Base-by-base conservation (phyloP, 2,797 vertebrate genomes). In the Danio kyathit region DNA sequence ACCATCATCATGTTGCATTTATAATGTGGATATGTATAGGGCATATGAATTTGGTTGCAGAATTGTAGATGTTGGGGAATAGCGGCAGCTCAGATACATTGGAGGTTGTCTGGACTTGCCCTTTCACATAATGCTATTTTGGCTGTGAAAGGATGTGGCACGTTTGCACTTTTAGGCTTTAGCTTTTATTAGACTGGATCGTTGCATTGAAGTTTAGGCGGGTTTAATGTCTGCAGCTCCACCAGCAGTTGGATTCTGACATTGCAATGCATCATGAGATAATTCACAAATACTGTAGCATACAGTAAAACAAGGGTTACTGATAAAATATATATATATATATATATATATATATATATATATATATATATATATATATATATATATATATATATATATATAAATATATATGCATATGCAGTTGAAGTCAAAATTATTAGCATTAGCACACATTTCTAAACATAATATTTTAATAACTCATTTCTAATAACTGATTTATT, bases 141-240 rank as follows among this genome's bases (percentile, higher is more conserved):
- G 67, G 61, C n/a, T 78, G 63, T 69, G 10, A 78, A 81, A 9
- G 5, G 21, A 56, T 16, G 46, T 44, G 5, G 56, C 13, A 21
- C 19, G 14, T 71, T 80, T 80, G 73, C 19, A 74, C 44, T 74
- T 89, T 90, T 90, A 90, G 83, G 86, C 66, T 78, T 86, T 82
- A 88, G 88, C 79, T 46, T 60, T 63, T 61, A 79, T 71, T 67
- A 76, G 14, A 76, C 29, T 41, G 54, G 56, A 59, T 38, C 63
- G 64, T 40, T 49, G 16, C 43, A 10, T 60, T 21, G 10, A 51
- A 21, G 41, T 21, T 54, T 38, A 57, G 44, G 51, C 38, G 60
- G 86, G 87, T 87, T 86, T 54, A 92, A 90, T 90, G 92, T 92
- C 90, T 91, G 90, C 86, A 94, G 93, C 93, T 92, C 94, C 94